Conservation (phyloP, 2,113 vertebrate species). For the Lagenorhynchus albirostris region DNA sequence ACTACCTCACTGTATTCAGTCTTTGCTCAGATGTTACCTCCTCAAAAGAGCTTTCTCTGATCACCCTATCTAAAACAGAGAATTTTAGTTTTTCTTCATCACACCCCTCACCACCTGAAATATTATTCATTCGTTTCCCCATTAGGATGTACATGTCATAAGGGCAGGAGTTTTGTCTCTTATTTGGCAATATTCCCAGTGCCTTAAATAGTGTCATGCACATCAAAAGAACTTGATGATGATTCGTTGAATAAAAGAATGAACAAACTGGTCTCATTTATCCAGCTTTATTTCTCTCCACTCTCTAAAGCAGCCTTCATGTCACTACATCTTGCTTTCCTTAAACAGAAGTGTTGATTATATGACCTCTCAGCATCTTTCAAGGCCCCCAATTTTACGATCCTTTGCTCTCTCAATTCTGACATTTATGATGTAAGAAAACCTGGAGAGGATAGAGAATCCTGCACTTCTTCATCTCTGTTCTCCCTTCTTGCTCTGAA, state of each 20-base stretch:
- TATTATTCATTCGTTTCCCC: background rate
- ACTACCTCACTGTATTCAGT: background rate
- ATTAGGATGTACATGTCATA: background rate
- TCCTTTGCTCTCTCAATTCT: background rate
- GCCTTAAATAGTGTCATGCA: background rate
- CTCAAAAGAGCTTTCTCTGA: background rate
- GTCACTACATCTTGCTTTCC: background rate
- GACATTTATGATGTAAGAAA: background rate
- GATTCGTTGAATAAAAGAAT: background rate
- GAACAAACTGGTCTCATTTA: background rate
- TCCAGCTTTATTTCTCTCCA: background rate
- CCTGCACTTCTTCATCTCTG: background rate
- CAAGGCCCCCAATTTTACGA: background rate
- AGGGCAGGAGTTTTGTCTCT: background rate
- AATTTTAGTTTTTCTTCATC: background rate
- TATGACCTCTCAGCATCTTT: background rate
- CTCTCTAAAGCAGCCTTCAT: background rate
- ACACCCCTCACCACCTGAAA: background rate
- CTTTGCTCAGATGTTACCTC: background rate
- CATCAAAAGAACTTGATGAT: background rate
- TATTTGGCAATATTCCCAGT: background rate
- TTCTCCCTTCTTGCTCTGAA: background rate
- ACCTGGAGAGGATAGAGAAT: background rate
- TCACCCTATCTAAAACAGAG: background rate
- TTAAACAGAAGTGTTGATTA: background rate